Percentiles rank a stretch among this genome's conserved stretches.
Conservation (phyloP, 2,113 vertebrate genomes). For the Butastur rufipennis region DNA sequence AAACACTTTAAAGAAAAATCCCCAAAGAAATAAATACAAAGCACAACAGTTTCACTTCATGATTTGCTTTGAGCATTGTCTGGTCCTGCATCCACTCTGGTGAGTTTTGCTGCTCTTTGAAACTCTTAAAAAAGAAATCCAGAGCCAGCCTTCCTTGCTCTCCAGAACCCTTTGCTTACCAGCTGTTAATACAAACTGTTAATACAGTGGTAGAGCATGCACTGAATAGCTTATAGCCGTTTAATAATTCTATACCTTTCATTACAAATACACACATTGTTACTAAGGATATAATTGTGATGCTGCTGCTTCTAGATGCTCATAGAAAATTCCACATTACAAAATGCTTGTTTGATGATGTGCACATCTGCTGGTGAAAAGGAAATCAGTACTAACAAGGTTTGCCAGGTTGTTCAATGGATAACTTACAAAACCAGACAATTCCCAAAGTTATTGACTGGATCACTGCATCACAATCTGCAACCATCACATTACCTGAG, state of each 20-base stretch:
- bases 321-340: neutral
- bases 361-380: neutral
- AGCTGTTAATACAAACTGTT: neutral
- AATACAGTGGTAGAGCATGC: neutral
- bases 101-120: neutral
- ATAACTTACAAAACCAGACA: slow-evolving; percentile 9
- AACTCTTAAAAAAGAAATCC: neutral
- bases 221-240: neutral
- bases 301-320: neutral
- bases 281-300: neutral
- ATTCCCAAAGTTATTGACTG: neutral
- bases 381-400: neutral
- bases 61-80: slow-evolving; percentile 21
- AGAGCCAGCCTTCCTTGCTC: neutral
- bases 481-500: neutral
- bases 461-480: neutral
- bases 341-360: neutral
- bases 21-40: slow-evolving; percentile 41
- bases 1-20: slow-evolving; percentile 35
- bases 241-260: neutral
- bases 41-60: neutral
- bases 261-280: neutral
- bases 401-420: neutral
- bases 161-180: neutral
- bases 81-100: neutral